Conservation (phyloP, 1,140 invertebrate species). For the Saxidomus purpurata region DNA sequence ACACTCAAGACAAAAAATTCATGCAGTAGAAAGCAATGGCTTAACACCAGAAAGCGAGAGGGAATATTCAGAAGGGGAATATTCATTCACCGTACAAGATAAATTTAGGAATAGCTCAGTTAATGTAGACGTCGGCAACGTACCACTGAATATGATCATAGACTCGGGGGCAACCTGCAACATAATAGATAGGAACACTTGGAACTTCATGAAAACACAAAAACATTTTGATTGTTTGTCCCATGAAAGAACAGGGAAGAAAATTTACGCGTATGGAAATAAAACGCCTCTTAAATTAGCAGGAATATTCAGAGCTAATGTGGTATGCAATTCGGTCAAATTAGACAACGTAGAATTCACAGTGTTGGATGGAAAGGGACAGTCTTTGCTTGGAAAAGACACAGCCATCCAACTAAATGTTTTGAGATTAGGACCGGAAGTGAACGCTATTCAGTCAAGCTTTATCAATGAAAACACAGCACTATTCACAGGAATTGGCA, state of each 20-base stretch:
- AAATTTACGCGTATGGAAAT: not conserved
- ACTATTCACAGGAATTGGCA: not conserved
- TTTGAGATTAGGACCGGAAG: not conserved
- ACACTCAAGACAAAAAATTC: no score
- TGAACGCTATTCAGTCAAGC: not conserved
- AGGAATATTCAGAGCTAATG: not conserved
- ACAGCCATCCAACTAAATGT: not conserved
- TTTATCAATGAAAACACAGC: not conserved
- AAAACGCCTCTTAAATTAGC: not conserved
- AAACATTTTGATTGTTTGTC: not conserved
- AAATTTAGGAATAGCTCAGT: not conserved
- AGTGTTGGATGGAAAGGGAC: slow-evolving; percentile 19
- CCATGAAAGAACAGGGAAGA: not conserved
- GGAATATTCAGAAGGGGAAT: not conserved
- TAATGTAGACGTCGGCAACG: not conserved
- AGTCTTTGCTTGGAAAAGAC: not conserved
- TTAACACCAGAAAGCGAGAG: not conserved
- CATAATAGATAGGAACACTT: slow-evolving; percentile 13
- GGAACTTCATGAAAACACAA: not conserved
- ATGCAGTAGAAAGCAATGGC: no score
- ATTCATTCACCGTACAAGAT: not conserved
- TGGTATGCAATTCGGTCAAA: no score
- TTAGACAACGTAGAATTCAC: not conserved
- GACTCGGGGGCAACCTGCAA: not conserved
- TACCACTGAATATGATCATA: not conserved